Evolutionary conservation across 2,113 vertebrate species (phyloP).

Genomic region (Pipra filicauda): DNA sequence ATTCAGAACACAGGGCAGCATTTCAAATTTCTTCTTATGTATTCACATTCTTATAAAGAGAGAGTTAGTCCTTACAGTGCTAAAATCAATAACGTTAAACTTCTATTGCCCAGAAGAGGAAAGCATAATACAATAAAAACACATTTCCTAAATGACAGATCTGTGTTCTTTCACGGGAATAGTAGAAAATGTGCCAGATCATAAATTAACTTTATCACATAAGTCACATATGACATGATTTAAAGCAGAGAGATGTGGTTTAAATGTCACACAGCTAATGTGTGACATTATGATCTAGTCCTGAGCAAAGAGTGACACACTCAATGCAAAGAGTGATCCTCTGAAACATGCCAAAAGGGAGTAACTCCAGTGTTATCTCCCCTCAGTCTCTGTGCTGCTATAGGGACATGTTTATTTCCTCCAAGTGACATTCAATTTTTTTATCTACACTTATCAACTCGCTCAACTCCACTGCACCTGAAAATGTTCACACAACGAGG

Average conservation of each 20-base stretch:
- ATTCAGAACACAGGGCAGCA: not conserved
- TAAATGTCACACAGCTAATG: not conserved
- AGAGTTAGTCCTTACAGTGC: not conserved
- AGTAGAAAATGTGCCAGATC: not conserved
- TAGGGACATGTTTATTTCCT: not conserved
- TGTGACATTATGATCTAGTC: not conserved
- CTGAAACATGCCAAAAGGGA: not conserved
- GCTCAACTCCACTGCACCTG: not conserved
- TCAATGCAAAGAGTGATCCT: not conserved
- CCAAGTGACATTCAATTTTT: not conserved
- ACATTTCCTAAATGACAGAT: not conserved
- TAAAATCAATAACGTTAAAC: not conserved
- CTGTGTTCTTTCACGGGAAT: not conserved
- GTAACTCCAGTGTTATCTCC: not conserved
- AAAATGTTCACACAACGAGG: not conserved
- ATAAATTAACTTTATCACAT: not conserved
- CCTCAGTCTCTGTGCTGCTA: not conserved
- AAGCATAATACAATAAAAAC: conserved; percentile 10
- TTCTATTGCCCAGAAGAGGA: not conserved
- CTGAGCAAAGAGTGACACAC: not conserved
- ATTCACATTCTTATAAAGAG: not conserved
- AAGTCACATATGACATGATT: not conserved
- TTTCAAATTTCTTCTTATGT: not conserved
- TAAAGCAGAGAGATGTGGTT: not conserved
- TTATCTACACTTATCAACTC: not conserved